Evolutionary conservation across 2,113 vertebrate species (phyloP).

Genomic region (Actenoides hombroni): DNA sequence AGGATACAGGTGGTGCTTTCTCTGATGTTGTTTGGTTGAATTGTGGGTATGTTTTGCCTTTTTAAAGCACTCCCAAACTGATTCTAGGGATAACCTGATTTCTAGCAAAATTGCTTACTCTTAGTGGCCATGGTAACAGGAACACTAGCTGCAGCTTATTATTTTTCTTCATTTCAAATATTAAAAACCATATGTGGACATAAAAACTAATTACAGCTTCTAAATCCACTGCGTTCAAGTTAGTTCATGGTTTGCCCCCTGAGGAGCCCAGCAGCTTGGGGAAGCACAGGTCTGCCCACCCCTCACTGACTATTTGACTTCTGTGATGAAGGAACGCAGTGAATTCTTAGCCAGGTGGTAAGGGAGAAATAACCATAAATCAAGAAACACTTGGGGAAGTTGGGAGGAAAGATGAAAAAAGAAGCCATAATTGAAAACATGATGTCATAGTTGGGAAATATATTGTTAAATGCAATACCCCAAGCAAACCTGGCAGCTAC

Average conservation of each 20-base stretch:
- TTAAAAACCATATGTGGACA: not conserved
- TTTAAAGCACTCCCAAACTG: not conserved
- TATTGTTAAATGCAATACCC: not conserved
- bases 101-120: not conserved
- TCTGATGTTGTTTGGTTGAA: not conserved
- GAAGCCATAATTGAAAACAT: not conserved
- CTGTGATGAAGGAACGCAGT: not conserved
- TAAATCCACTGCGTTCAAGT: not conserved
- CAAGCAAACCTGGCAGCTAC: not conserved
- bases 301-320: not conserved
- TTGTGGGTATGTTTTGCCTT: not conserved
- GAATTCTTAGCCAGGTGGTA: not conserved
- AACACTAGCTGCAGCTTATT: not conserved
- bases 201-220: not conserved
- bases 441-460: no score
- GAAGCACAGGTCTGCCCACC: not conserved
- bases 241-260: not conserved
- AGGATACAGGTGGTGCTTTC: not conserved
- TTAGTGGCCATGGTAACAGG: not conserved
- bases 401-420: not conserved
- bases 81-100: not conserved
- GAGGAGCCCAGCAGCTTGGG: not conserved
- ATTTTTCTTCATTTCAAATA: not conserved
- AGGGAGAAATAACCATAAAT: not conserved
- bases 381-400: not conserved